Evolutionary conservation across 2,888 invertebrate species (phyloP).

Genomic region (Pristionchus arcanus): DNA sequence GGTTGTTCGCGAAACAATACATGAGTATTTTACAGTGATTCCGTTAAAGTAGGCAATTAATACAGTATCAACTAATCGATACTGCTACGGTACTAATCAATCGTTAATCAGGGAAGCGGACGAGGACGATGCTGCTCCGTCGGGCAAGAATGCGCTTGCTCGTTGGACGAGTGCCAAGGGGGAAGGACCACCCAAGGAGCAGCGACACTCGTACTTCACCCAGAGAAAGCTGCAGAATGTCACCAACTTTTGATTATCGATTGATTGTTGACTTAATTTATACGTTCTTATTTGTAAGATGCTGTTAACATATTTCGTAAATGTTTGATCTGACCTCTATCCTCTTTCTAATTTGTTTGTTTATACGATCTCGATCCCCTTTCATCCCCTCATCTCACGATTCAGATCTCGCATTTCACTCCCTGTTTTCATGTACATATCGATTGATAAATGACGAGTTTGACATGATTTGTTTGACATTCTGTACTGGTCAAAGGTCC

Average conservation of each 20-base stretch:
- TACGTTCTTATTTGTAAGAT: not conserved
- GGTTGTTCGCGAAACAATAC: too few relatives aligned
- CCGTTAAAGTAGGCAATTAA: not conserved
- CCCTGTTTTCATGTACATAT: not conserved
- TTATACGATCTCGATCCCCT: not conserved
- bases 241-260: conserved; percentile 55
- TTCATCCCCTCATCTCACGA: not conserved
- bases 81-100: not conserved
- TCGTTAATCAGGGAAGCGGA: conserved; percentile 70
- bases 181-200: conserved; percentile 54
- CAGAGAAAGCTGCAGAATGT: conserved; percentile 63
- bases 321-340: not conserved
- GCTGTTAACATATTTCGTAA: not conserved
- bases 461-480: not conserved
- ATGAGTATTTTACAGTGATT: not conserved
- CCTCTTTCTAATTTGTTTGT: not conserved
- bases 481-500: not conserved
- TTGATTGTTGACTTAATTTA: not conserved
- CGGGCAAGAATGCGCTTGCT: conserved; percentile 5
- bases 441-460: conserved; percentile 35
- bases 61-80: not conserved
- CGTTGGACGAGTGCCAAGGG: conserved; percentile 57
- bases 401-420: conserved; percentile 27
- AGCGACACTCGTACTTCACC: conserved; percentile 63
- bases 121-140: conserved; percentile 59